Percentiles rank a stretch among this genome's conserved stretches.
Conservation (phyloP, 2,113 vertebrate genomes). For the Capreolus pygargus region DNA sequence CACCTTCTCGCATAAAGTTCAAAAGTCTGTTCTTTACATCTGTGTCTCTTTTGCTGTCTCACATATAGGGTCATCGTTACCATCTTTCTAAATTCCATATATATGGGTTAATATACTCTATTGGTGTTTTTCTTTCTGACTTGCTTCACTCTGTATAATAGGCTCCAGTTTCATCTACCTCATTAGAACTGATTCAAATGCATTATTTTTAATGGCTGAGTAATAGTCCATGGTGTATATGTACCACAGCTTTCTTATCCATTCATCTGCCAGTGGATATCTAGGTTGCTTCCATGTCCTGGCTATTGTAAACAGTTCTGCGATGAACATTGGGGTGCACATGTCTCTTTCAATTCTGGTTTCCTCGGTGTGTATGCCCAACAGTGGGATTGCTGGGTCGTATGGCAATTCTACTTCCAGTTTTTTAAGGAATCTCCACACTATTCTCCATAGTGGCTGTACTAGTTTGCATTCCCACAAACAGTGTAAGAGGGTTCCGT, state of each 20-base stretch:
- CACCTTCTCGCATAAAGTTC: neutral
- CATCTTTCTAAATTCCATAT: neutral
- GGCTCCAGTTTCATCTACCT: neutral
- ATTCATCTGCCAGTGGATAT: neutral
- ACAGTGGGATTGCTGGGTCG: neutral
- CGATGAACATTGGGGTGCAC: rapidly evolving
- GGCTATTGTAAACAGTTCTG: neutral
- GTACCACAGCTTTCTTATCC: neutral
- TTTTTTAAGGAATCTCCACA: neutral
- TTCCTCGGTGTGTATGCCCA: neutral
- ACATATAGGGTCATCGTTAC: neutral
- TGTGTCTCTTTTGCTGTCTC: neutral
- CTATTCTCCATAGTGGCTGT: neutral
- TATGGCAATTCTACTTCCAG: neutral
- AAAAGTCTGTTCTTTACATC: neutral
- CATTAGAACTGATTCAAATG: neutral
- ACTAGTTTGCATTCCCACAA: neutral
- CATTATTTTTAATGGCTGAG: neutral
- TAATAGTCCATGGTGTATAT: neutral
- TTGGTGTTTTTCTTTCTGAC: neutral
- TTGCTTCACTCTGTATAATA: neutral
- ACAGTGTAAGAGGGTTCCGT: neutral
- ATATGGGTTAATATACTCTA: neutral
- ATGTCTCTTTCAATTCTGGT: rapidly evolving
- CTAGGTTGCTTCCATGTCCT: neutral